Base-by-base conservation (phyloP, 2,888 invertebrate species). In the Gasteruption jaculator region DNA sequence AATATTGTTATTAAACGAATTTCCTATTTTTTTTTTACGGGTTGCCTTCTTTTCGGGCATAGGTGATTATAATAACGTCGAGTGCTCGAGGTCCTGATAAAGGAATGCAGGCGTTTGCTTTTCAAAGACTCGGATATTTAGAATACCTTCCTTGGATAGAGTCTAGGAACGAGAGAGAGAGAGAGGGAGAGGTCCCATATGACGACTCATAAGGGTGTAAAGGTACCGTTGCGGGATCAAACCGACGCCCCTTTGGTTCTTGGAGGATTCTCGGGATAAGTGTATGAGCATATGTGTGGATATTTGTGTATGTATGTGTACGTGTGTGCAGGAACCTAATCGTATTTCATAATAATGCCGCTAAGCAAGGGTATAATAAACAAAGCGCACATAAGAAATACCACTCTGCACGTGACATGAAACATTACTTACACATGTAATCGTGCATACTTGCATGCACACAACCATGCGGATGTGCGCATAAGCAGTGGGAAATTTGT, bases 361-460 rank as follows among this genome's bases (percentile, higher is more conserved):
- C 49, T 47, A 49, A 52, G 53, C 52, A 50, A 50, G 56, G 46
- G 49, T 53, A 57, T 57, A 58, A 61, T 60, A 60, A 64, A 63
- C 60, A 61, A 65, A 63, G 59, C 56, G 54, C 58, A 57, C 54
- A 61, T 63, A 68, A 69, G 67, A 65, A 66, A 65, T 64, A 63
- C 62, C 63, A 52, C 49, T 48, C 38, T 39, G 32, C 43, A 33
- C 45, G 30, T 25, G 19, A 26, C 22, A 32, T 8, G 6, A 11
- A n/a, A 21, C 24, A 33, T 32, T 36, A 24, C 18, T 14, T 21
- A 14, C 18, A 16, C 16, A 33, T 21, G 24, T 43, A 43, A 19
- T 34, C 30, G 22, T 7, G n/a, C 25, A 31, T 25, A n/a, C 24
- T 18, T 42, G 38, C 33, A 50, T 27, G 45, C 27, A 35, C 14